phyloP scores from a whole-genome alignment of 1,140 invertebrate species.

The Helicoverpa armigera region DNA sequence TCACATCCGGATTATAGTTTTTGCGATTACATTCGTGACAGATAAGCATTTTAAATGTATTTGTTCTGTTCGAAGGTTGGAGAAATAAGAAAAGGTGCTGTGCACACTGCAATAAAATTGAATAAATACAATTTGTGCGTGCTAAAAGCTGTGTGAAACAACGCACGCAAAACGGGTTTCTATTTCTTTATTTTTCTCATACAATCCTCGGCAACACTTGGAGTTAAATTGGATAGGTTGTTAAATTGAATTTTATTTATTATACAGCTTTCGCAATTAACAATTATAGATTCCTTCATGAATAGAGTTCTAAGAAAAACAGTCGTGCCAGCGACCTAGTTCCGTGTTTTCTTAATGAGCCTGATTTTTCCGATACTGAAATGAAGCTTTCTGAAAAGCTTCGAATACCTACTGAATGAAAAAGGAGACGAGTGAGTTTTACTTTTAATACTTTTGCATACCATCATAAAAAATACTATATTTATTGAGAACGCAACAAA shows the following conservation, averaged over 20 bases:
- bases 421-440: no score
- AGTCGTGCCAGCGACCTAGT: conserved; percentile 5
- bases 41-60: conserved; percentile 10
- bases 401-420: not conserved
- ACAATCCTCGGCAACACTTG: not conserved
- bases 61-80: conserved; percentile 23
- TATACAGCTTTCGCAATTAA: not conserved
- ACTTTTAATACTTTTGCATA: not conserved
- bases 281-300: not conserved
- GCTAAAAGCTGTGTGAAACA: conserved; percentile 24
- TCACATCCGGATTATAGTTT: conserved; percentile 41
- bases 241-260: no score
- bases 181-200: not conserved
- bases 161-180: not conserved
- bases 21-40: conserved; percentile 18
- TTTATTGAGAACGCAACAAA: no score
- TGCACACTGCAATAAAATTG: conserved; percentile 24
- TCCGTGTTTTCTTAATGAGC: conserved; percentile 14
- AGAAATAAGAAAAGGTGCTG: conserved; percentile 7
- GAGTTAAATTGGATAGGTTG: no score
- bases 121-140: conserved; percentile 22
- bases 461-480: no score
- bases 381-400: not conserved
- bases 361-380: conserved; percentile 31
- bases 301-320: not conserved